These are phyloP conservation scores for Andrena trimmerana DNA, from an alignment of 2,888 invertebrate species.

Conservation along the genomic window DNA sequence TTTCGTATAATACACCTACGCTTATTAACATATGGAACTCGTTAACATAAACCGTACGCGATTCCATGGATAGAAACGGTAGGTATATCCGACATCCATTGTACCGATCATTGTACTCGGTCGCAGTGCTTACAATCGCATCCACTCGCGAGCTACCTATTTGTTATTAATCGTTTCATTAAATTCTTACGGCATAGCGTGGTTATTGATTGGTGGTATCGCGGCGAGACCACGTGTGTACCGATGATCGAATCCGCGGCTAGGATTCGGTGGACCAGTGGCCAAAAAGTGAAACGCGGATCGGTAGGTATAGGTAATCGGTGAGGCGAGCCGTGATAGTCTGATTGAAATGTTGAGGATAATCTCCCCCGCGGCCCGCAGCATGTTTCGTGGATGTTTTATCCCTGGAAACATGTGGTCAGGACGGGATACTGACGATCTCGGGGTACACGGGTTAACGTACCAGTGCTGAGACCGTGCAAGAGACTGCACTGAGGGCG, in stretches of 20 bases:
- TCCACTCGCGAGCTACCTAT: neutral
- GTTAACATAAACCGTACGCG: neutral
- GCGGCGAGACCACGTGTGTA: neutral
- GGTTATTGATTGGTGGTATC: conserved; percentile 15
- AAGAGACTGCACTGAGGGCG: too few species aligned
- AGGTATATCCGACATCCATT: neutral
- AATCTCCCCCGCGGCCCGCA: too few species aligned
- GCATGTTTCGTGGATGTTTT: too few species aligned
- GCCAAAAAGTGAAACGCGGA: neutral
- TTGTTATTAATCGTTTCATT: conserved; percentile 33
- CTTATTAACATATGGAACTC: neutral
- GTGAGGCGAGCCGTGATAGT: neutral
- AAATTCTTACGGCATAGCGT: neutral
- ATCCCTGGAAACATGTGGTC: too few species aligned
- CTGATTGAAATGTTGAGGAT: conserved; percentile 1
- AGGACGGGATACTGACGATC: too few species aligned
- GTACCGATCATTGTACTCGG: conserved; percentile 13
- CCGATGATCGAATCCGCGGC: neutral
- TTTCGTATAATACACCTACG: neutral
- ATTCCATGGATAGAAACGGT: neutral
- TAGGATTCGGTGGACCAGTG: neutral
- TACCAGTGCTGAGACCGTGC: too few species aligned
- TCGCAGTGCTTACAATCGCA: neutral
- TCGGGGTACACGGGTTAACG: too few species aligned
- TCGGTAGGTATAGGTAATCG: neutral